Percentiles rank a stretch among this genome's conserved stretches.
Conservation (phyloP, 2,888 invertebrate species). For the Harmothoe impar region DNA sequence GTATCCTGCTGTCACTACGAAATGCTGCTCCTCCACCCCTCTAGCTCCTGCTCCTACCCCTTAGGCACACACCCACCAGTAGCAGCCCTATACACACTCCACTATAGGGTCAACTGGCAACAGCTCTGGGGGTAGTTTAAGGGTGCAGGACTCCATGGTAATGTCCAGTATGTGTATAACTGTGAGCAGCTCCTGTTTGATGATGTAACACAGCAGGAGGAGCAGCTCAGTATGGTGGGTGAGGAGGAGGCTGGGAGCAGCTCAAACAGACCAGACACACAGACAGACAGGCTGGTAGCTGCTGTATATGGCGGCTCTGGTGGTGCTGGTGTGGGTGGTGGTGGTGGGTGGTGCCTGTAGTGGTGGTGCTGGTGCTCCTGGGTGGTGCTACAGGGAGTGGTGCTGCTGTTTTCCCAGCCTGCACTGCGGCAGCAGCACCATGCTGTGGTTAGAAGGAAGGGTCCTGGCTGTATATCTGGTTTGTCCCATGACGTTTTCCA, state of each 20-base stretch:
- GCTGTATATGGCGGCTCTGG: background rate
- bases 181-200: no score
- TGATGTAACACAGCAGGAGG: no score
- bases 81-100: background rate
- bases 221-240: no score
- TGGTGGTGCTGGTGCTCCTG: conserved; percentile 17
- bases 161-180: no score
- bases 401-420: conserved; percentile 31
- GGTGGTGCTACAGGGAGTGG: background rate
- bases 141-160: no score
- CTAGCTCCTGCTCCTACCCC: no score
- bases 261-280: background rate
- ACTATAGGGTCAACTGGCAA: background rate
- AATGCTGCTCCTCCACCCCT: no score
- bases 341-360: background rate
- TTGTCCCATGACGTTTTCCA: no score
- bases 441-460: background rate
- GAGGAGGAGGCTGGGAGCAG: no score
- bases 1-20: no score
- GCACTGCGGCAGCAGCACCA: conserved; percentile 12
- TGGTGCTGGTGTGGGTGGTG: background rate
- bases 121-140: no score
- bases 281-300: conserved; percentile 49
- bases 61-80: background rate
- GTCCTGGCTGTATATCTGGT: background rate